Evolutionary conservation across 2,888 invertebrate species (phyloP).

Genomic region (Epirrita christyi): DNA sequence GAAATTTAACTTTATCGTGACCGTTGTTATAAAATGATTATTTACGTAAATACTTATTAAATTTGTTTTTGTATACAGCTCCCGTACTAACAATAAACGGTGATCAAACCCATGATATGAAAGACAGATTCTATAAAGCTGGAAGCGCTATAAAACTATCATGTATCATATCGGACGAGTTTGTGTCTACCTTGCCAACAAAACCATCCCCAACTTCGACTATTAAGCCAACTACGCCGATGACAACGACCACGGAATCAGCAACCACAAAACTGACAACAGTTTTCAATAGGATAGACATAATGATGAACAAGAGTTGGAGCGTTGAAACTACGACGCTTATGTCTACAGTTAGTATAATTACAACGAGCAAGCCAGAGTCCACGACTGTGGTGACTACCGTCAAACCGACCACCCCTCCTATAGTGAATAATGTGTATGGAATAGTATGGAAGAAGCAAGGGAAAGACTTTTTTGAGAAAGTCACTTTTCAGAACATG

Average conservation of each 20-base stretch:
- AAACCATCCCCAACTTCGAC: conserved; percentile 58
- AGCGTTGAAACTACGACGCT: conserved; percentile 78
- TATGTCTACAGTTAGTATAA: conserved; percentile 76
- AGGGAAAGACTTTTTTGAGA: conserved; percentile 71
- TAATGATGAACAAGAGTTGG: conserved; percentile 82
- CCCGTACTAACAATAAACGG: conserved; percentile 89
- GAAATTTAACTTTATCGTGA: background rate
- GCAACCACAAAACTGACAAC: conserved; percentile 73
- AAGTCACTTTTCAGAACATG: conserved; percentile 74
- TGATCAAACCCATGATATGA: conserved; percentile 88
- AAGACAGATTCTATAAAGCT: conserved; percentile 89
- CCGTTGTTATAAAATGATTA: background rate
- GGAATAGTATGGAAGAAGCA: conserved; percentile 80
- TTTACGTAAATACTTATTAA: too few relatives aligned
- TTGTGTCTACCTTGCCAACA: conserved; percentile 58
- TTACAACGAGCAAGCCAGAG: conserved; percentile 65
- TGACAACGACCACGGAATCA: conserved; percentile 70
- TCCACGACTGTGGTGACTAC: conserved; percentile 59
- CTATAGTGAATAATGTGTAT: conserved; percentile 72
- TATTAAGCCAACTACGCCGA: conserved; percentile 55
- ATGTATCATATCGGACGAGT: conserved; percentile 82
- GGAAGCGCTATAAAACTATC: conserved; percentile 90
- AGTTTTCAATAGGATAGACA: conserved; percentile 78
- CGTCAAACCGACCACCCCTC: conserved; percentile 55
- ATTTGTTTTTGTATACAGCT: conserved; percentile 75